Conservation (phyloP, 2,113 vertebrate genomes). For the Chascanopsetta lugubris region DNA sequence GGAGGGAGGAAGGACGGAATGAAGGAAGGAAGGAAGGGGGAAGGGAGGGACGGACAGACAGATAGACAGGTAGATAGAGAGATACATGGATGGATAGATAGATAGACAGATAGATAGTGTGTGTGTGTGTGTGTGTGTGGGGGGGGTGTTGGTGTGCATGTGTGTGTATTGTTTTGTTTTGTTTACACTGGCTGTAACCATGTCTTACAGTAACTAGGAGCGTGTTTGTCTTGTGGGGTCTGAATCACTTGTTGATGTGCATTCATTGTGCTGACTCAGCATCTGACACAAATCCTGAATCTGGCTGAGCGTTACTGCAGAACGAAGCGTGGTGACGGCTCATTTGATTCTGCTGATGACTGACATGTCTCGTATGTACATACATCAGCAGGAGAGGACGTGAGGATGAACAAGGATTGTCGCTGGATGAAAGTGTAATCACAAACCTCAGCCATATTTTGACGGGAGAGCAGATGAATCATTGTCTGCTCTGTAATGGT, state of each 20-base stretch:
- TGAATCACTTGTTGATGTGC: slow-evolving; percentile 44
- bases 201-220: background rate
- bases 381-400: background rate
- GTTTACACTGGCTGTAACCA: slow-evolving; percentile 16
- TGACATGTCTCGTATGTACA: background rate
- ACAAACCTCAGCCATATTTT: background rate
- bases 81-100: too few species aligned
- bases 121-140: background rate
- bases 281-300: background rate
- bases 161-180: background rate
- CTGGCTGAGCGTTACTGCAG: background rate
- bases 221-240: slow-evolving; percentile 31
- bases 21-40: too few species aligned
- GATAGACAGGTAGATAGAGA: background rate
- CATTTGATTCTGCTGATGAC: background rate
- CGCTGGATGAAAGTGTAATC: background rate
- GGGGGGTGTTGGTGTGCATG: too few species aligned
- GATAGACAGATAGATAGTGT: too few species aligned
- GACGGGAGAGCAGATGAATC: slow-evolving; percentile 4
- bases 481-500: slow-evolving; percentile 6
- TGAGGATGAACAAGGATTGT: background rate
- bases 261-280: slow-evolving; percentile 11
- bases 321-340: background rate
- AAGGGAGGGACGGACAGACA: background rate
- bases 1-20: slow-evolving; percentile 1